Conservation (phyloP, 2,888 invertebrate species). For the Invenusta paracnida region DNA sequence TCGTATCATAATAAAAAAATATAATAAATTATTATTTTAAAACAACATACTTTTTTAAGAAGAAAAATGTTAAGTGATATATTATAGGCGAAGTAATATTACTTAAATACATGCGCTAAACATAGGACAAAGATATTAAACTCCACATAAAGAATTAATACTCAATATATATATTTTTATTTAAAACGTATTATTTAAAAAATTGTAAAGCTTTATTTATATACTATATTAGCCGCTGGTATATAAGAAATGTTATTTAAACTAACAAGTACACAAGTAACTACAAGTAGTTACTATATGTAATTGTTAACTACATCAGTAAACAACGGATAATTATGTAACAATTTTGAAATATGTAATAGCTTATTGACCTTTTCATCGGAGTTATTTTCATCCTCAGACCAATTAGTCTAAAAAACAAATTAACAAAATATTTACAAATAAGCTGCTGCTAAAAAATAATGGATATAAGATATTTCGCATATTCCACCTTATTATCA, state of each 20-base stretch:
- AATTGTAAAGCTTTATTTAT: not conserved
- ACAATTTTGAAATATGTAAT: not conserved
- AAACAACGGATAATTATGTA: not conserved
- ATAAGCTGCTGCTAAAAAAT: not conserved
- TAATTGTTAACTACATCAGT: not conserved
- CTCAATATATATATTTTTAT: not conserved
- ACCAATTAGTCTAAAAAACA: not conserved
- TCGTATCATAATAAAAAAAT: too few species aligned
- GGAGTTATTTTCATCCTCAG: not conserved
- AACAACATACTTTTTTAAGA: too few species aligned
- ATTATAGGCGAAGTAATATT: too few species aligned
- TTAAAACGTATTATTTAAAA: not conserved
- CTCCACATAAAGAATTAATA: too few species aligned
- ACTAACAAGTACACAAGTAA: too few species aligned
- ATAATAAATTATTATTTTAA: too few species aligned
- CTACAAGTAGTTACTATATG: too few species aligned
- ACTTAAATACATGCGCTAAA: too few species aligned
- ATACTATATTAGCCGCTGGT: too few species aligned
- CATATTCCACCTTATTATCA: not conserved
- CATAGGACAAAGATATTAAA: too few species aligned
- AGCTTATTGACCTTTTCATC: not conserved
- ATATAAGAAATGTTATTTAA: not conserved
- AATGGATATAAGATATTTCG: not conserved
- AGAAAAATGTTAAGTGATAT: too few species aligned
- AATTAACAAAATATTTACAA: not conserved